Evolutionary conservation across 2,113 vertebrate species (phyloP).

Genomic region (Serilophus lunatus): DNA sequence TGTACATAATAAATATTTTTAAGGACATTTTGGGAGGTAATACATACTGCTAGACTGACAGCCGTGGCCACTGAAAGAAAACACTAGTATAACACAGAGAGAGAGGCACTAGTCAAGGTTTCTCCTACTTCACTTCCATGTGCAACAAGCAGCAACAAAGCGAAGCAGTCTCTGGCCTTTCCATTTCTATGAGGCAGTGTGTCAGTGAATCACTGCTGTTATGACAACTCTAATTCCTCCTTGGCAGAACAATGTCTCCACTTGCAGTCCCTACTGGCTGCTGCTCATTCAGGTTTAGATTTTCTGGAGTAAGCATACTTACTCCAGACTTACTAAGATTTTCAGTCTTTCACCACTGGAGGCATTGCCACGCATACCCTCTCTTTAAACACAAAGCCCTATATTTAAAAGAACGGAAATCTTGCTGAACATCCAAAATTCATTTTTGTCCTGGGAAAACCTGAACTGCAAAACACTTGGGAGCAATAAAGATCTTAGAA

Average conservation of each 20-base stretch:
- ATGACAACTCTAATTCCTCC: background rate
- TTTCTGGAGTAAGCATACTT: background rate
- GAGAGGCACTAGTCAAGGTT: background rate
- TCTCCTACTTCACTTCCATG: background rate
- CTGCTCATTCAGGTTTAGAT: background rate
- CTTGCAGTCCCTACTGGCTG: background rate
- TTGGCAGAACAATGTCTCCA: background rate
- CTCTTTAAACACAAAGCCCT: background rate
- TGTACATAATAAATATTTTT: background rate
- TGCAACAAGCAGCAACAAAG: background rate
- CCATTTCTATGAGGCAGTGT: accelerated
- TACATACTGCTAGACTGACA: background rate
- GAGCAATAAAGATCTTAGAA: background rate
- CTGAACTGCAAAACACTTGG: background rate
- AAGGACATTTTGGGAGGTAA: background rate
- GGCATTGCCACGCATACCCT: background rate
- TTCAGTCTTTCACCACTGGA: background rate
- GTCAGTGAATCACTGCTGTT: background rate
- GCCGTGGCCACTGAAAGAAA: background rate
- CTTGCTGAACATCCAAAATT: background rate
- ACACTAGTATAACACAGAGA: background rate
- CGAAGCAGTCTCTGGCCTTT: background rate
- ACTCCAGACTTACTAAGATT: background rate
- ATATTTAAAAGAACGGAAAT: background rate
- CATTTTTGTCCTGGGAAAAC: background rate